Conservation (phyloP, 2,888 invertebrate species). For the Alsophila aescularia region DNA sequence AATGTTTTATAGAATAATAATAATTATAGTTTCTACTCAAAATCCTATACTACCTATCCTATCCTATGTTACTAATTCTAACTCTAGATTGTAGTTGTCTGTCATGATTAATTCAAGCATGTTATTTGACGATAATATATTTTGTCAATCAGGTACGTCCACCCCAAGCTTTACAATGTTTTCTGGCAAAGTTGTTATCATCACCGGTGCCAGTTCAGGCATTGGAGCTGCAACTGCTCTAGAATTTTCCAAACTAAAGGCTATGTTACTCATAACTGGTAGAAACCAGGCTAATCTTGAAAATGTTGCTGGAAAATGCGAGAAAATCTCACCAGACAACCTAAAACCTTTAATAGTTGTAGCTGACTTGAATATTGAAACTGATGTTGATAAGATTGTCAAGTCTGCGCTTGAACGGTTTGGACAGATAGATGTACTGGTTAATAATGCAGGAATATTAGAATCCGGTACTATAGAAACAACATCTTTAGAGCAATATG, state of each 20-base stretch:
- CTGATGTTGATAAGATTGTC: conserved; percentile 87
- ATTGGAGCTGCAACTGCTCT: conserved; percentile 89
- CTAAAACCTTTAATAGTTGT: conserved; percentile 82
- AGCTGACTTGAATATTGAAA: conserved; percentile 88
- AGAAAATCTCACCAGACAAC: conserved; percentile 60
- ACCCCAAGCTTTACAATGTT: conserved; percentile 68
- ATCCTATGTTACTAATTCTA: too few relatives aligned
- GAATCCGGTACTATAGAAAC: conserved; percentile 92
- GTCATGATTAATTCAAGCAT: neutral
- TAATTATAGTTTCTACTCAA: too few relatives aligned
- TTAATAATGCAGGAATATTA: conserved; percentile 95
- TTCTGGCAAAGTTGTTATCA: conserved; percentile 83
- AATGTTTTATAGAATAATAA: too few relatives aligned
- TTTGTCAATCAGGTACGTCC: conserved; percentile 46
- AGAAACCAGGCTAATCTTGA: conserved; percentile 88
- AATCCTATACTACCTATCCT: too few relatives aligned
- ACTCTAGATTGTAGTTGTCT: too few relatives aligned
- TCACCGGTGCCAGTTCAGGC: conserved; percentile 90
- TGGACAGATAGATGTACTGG: conserved; percentile 89
- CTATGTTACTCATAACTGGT: conserved; percentile 86
- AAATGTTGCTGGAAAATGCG: conserved; percentile 85
- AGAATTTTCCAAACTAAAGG: conserved; percentile 87
- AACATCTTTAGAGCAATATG: conserved; percentile 92
- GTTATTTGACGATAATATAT: conserved; percentile 3
- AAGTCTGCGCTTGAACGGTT: conserved; percentile 87